Evolutionary conservation across 2,797 vertebrate genomes (phyloP).

Genomic region (Crenichthys baileyi): DNA sequence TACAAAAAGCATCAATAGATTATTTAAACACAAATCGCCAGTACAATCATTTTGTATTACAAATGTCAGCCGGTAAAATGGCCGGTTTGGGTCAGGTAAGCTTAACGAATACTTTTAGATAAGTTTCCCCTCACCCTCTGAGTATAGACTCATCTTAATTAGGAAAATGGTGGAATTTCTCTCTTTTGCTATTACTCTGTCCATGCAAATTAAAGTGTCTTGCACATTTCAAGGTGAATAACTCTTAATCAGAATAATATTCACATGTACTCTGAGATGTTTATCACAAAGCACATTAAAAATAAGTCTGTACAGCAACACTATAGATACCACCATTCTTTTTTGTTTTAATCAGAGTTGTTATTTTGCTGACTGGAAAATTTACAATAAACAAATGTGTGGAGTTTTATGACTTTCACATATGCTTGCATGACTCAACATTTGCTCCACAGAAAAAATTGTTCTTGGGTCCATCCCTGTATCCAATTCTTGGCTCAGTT

Average conservation of each 20-base stretch:
- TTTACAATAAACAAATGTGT: slow-evolving; percentile 22
- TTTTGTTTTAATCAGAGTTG: slow-evolving; percentile 25
- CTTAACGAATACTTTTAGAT: slow-evolving; percentile 11
- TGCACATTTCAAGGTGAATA: slow-evolving; percentile 5
- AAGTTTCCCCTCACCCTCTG: slow-evolving; percentile 5
- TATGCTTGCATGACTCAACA: not conserved
- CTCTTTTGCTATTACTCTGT: slow-evolving; percentile 7
- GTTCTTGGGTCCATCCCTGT: slow-evolving; percentile 11
- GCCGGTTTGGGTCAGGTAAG: slow-evolving; percentile 12
- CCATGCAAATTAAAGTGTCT: slow-evolving; percentile 4
- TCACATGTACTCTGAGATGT: slow-evolving; percentile 11
- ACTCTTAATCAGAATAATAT: slow-evolving; percentile 20
- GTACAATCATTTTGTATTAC: not conserved
- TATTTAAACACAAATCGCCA: not conserved
- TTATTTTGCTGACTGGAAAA: slow-evolving; percentile 22
- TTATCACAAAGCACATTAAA: slow-evolving; percentile 8
- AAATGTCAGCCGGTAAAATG: slow-evolving; percentile 29
- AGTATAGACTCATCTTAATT: slow-evolving; percentile 17
- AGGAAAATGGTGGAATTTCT: slow-evolving; percentile 9
- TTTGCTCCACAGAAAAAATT: slow-evolving; percentile 13
- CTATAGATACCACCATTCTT: slow-evolving; percentile 3
- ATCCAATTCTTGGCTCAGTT: not conserved
- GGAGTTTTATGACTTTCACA: slow-evolving; percentile 19
- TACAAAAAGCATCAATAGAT: not conserved
- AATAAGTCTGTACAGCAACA: slow-evolving; percentile 8